A percentile compares a stretch with the other conserved stretches of the same genome.
phyloP scores from a whole-genome alignment of 2,888 invertebrate genomes.

The Trichopria drosophilae region DNA sequence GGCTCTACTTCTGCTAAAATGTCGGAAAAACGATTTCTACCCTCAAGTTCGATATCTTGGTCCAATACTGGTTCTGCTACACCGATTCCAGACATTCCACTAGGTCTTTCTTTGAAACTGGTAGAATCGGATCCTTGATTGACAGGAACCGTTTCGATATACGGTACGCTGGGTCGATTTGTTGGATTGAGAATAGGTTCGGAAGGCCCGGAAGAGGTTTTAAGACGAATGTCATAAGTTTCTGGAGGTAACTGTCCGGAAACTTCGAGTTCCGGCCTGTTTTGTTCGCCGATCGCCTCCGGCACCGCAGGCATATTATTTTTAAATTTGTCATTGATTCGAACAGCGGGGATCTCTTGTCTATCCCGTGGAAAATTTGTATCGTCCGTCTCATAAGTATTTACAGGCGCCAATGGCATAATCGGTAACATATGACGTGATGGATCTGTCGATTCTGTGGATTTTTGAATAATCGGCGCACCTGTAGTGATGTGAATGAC shows the following conservation, averaged over 20 bases:
- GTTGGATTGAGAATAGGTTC: background rate
- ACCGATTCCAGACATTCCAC: conserved; percentile 48
- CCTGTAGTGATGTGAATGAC: too few relatives aligned
- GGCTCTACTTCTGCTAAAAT: conserved; percentile 36
- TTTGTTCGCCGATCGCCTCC: conserved; percentile 20
- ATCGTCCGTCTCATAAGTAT: conserved; percentile 25
- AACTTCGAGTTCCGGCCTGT: conserved; percentile 47
- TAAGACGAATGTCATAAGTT: conserved; percentile 48
- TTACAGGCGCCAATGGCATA: background rate
- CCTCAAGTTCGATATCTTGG: conserved; percentile 47
- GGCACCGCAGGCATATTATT: conserved; percentile 42
- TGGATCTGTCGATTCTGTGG: too few relatives aligned
- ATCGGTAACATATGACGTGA: too few relatives aligned
- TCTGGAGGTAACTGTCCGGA: conserved; percentile 48
- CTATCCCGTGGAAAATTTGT: conserved; percentile 50
- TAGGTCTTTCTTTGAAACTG: conserved; percentile 21
- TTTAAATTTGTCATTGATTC: conserved; percentile 51
- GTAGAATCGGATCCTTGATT: conserved; percentile 11
- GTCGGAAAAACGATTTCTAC: conserved; percentile 46
- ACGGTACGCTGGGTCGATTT: background rate
- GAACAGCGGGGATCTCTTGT: conserved; percentile 47
- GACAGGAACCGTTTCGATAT: too few relatives aligned
- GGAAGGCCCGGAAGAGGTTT: conserved; percentile 38
- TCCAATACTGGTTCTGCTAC: conserved; percentile 56
- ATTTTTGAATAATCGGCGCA: too few relatives aligned